Evolutionary conservation across 2,113 vertebrate species (phyloP).

Genomic region (Xenotilapia longispinis): DNA sequence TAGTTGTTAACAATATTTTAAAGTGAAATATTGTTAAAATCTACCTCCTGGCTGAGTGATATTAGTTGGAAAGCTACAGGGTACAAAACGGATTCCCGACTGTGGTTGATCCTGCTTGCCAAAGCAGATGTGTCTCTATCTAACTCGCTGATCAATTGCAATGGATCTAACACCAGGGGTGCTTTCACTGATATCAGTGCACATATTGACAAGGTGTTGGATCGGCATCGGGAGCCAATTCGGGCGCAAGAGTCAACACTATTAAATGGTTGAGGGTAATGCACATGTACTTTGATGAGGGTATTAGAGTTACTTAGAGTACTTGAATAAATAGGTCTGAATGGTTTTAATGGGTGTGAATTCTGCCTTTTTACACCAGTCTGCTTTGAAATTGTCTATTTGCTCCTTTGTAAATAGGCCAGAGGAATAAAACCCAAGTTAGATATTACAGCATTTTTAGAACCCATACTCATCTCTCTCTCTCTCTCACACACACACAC

Average conservation of each 20-base stretch:
- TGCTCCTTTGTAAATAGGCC: background rate
- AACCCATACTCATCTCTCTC: background rate
- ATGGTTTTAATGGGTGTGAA: background rate
- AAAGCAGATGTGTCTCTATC: conserved; percentile 28
- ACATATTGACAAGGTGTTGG: conserved; percentile 40
- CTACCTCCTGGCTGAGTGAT: background rate
- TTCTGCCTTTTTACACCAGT: background rate
- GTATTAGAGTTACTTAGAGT: background rate
- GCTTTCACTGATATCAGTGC: conserved; percentile 44
- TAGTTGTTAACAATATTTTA: background rate
- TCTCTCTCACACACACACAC: fast-evolving
- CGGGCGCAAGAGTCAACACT: background rate
- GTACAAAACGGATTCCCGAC: background rate
- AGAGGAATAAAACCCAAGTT: background rate
- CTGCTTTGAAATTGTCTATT: background rate
- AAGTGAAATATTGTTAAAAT: background rate
- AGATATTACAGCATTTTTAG: background rate
- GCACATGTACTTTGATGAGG: background rate
- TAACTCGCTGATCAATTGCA: conserved; percentile 44
- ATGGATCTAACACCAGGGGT: conserved; percentile 33
- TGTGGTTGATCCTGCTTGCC: background rate
- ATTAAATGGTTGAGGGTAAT: background rate
- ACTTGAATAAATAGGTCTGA: background rate
- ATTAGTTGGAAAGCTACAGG: background rate
- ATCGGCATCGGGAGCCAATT: conserved; percentile 26